Evolutionary conservation across 2,797 vertebrate genomes (phyloP), one percentile per base, ranked within the genome.

Genomic region (Otus scops): DNA sequence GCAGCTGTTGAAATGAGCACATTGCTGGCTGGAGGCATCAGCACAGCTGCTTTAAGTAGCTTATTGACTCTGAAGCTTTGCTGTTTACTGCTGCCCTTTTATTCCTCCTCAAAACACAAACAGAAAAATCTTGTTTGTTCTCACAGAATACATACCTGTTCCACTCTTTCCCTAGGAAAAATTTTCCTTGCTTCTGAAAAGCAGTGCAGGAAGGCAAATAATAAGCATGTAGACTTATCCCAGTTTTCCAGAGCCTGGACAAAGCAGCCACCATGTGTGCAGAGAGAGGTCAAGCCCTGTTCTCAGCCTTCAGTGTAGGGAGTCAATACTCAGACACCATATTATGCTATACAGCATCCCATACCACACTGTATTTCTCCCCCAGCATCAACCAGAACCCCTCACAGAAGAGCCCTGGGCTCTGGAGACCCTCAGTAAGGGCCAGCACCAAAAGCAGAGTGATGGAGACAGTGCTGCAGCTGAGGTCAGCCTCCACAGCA

Each of bases 1-100:
- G 87, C 92, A 96, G 91, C 92, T 95, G 95, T 43, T 94, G 87
- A 47, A 95, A 84, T 78, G 85, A 95, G 92, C 84, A 91, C 79
- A 75, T 43, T 67, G 78, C 84, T 92, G 81, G 81, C 95, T 96
- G 75, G 32, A 82, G 93, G 60, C 93, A 85, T 54, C 84, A 83
- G 78, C 85, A 91, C 92, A 92, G 93, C 92, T 94, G 91, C 92
- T 91, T 77, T 71, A 83, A 94, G 81, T n/a, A 57, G 75, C 69
- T 93, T 83, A 78, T 16, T 93, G 48, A 81, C 64, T 80, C 65
- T 71, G 81, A 68, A 89, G 89, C 71, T 75, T 93, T 78, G 41
- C 77, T 93, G 60, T 91, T 86, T 76, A 51, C 87, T 89, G 78
- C 53, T 94, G 53, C 87, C 50, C 64, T 91, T 84, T 68, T 64